Conservation (phyloP, 1,140 invertebrate genomes). For the Ostrea denselamellosa region DNA sequence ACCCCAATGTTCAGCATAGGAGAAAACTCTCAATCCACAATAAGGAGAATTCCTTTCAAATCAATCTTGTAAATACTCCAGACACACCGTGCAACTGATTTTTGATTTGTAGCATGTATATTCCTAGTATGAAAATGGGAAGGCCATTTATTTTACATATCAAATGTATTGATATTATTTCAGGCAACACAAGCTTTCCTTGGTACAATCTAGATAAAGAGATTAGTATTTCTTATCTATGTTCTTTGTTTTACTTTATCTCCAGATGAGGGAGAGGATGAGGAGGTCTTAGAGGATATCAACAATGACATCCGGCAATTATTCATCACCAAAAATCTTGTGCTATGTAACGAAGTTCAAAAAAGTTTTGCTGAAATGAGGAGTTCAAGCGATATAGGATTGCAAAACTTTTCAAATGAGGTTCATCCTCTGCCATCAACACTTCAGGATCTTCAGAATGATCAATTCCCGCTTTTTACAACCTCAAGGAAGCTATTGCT, state of each 20-base stretch:
- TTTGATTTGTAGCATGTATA: no score
- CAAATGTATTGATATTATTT: no score
- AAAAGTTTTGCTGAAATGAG: constrained; percentile 55
- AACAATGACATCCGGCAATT: constrained; percentile 54
- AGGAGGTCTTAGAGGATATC: not conserved
- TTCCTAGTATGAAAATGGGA: no score
- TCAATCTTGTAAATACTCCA: no score
- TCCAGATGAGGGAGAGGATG: not conserved
- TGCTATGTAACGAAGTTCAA: constrained; percentile 60
- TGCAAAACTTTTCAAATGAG: not conserved
- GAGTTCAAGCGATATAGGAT: not conserved
- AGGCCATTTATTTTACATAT: no score
- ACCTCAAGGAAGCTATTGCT: constrained; percentile 57
- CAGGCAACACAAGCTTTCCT: no score
- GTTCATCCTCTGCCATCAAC: constrained; percentile 49
- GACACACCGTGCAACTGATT: no score
- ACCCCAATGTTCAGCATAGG: no score
- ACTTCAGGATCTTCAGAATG: constrained; percentile 51
- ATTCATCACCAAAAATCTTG: constrained; percentile 62
- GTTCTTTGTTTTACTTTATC: not conserved
- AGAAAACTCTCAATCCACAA: no score
- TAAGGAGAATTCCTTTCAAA: no score
- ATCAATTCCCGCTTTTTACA: constrained; percentile 59
- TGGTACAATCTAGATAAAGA: no score
- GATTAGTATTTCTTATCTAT: not conserved